Percentiles rank a stretch among this genome's conserved stretches.
Conservation (phyloP, 2,888 invertebrate species). For the Epinotia ramella region DNA sequence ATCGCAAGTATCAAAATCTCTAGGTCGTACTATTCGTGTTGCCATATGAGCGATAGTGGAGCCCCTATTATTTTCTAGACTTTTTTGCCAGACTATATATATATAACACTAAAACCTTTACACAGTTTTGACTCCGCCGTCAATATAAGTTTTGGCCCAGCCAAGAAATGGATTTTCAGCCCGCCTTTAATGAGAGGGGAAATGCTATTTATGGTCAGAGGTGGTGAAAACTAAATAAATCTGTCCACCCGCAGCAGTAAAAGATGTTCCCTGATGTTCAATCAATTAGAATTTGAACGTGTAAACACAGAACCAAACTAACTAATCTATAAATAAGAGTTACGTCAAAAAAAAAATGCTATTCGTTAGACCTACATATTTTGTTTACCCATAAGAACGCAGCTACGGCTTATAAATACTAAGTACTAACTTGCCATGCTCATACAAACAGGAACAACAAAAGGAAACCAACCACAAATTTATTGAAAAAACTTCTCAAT, state of each 20-base stretch:
- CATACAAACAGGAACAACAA: constrained; percentile 16
- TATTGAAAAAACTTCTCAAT: constrained; percentile 16
- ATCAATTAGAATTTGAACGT: too few relatives aligned
- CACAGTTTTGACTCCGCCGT: too few relatives aligned
- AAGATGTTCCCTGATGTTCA: background rate
- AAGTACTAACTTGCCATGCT: background rate
- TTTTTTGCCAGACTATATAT: too few relatives aligned
- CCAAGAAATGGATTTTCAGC: background rate
- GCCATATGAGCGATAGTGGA: too few relatives aligned
- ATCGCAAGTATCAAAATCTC: too few relatives aligned
- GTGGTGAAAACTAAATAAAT: background rate
- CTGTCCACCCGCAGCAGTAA: background rate
- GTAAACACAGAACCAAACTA: background rate
- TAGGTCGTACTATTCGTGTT: too few relatives aligned
- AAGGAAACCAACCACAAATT: constrained; percentile 19
- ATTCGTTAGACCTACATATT: background rate
- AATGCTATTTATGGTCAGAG: background rate
- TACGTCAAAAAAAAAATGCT: background rate
- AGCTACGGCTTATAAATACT: background rate
- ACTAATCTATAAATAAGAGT: background rate
- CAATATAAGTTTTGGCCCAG: too few relatives aligned
- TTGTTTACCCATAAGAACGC: background rate
- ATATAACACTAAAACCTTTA: too few relatives aligned
- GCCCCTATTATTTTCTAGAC: too few relatives aligned
- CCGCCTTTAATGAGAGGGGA: background rate